Evolutionary conservation across 2,797 vertebrate species (phyloP).

Genomic region (Allobates femoralis): DNA sequence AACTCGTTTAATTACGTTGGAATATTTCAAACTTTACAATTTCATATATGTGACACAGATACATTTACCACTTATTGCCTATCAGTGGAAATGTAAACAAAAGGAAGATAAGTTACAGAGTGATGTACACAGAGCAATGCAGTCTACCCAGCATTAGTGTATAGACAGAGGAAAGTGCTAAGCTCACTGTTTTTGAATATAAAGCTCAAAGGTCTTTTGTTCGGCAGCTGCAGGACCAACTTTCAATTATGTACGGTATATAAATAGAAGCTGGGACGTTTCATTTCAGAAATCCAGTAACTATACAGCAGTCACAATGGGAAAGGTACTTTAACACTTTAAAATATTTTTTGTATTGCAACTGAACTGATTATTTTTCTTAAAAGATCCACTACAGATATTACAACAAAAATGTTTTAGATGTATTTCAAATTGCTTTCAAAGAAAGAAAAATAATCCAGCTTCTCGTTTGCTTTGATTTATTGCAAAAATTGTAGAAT

Average conservation of each 20-base stretch:
- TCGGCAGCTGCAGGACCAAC: conserved; percentile 7
- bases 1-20: too few species aligned
- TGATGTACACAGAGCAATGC: not conserved
- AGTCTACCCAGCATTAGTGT: not conserved
- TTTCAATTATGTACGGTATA: not conserved
- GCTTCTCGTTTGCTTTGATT: too few species aligned
- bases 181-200: conserved; percentile 17
- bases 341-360: not conserved
- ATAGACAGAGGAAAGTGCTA: not conserved
- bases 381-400: not conserved
- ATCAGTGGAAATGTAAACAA: not conserved
- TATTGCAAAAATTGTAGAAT: not conserved
- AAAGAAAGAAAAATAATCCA: not conserved
- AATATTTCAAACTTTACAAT: not conserved
- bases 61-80: not conserved
- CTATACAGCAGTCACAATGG: conserved; percentile 36
- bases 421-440: not conserved
- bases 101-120: not conserved
- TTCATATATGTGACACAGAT: not conserved
- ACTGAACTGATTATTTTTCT: not conserved
- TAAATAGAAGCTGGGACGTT: conserved; percentile 15
- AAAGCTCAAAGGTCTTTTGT: conserved; percentile 32
- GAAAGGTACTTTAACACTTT: conserved; percentile 21
- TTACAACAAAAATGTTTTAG: not conserved
- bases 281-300: not conserved